Evolutionary conservation across 1,140 invertebrate species (phyloP), one percentile per base, ranked within the genome.

Genomic region (Mactra quadrangularis): DNA sequence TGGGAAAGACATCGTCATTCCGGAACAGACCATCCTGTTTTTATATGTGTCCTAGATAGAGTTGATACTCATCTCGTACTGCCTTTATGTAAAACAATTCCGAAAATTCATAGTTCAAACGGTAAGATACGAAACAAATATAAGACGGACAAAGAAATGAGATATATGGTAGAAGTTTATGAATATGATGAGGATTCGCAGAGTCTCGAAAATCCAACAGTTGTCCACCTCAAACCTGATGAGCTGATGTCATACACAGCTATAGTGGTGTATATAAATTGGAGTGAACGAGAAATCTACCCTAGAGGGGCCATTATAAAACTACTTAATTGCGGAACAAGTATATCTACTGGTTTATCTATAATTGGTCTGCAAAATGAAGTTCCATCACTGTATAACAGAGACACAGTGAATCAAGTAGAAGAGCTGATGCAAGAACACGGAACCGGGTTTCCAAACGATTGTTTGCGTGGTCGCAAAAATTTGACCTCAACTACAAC

Each of bases 401-500:
- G 35, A 45, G 17, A 31, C 17, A 83, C 82, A 19, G 53, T 77
- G 3, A 53, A 68, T 29, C 57, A 41, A 19, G 62, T 70, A n/a
- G 50, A 66, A 27, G 27, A 47, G 29, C 41, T 75, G 3, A 45
- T 74, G 25, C 33, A 38, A 52, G 50, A 33, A 41, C 0, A 15
- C 19, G 29, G 50, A n/a, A 31, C 35, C 22, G 79, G 66, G 64
- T 60, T 50, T 17, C n/a, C 29, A n/a, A 47, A 38, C 4, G 97
- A 0, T 98, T 9, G 59, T 25, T 82, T 50, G 53, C 15, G 9
- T 22, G 84, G 62, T 4, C 47, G 97, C 62, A 94, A 95, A n/a
- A 97, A 99, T 93, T 93, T 98, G 0, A 86, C 86, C 4, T 41
- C 55, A 15, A 13, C 53, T 11, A 47, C 72, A 15, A 41, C 57